Evolutionary conservation across 2,888 invertebrate genomes (phyloP).

Genomic region (Cerceris ruficornis): DNA sequence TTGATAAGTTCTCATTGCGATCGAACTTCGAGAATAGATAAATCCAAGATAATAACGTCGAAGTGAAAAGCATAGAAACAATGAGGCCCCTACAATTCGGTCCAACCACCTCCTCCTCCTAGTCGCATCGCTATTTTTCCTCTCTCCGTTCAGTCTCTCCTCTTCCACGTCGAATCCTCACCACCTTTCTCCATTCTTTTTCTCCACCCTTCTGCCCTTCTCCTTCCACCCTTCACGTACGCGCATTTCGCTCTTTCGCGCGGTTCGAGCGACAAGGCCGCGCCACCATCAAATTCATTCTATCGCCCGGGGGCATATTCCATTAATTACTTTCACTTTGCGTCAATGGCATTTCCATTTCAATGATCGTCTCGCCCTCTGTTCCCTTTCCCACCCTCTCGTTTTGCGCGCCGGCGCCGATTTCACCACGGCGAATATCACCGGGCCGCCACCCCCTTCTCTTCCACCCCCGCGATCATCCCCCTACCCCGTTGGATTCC

Average conservation of each 20-base stretch:
- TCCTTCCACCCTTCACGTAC: constrained; percentile 8
- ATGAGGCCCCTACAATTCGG: not conserved
- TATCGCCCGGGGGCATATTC: constrained; percentile 66
- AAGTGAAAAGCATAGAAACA: too few relatives aligned
- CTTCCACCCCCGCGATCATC: constrained; percentile 24
- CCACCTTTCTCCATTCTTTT: not conserved
- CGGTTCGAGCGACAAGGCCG: constrained; percentile 49
- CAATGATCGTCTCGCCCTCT: constrained; percentile 61
- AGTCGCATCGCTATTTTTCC: not conserved
- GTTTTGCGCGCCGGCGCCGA: constrained; percentile 31
- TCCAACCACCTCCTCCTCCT: not conserved
- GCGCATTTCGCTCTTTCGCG: constrained; percentile 45
- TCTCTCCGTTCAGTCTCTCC: not conserved
- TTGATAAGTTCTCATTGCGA: too few relatives aligned
- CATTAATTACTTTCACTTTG: constrained; percentile 73
- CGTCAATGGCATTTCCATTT: constrained; percentile 72
- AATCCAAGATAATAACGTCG: too few relatives aligned
- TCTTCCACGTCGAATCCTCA: not conserved
- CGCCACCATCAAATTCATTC: constrained; percentile 65
- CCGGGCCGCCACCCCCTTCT: constrained; percentile 20
- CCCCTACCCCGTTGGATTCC: constrained; percentile 54
- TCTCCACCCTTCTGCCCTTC: not conserved
- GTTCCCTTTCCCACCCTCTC: constrained; percentile 19
- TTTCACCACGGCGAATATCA: constrained; percentile 51
- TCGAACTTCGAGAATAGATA: too few relatives aligned